Conservation (phyloP, 2,113 vertebrate species). For the Herpetotheres cachinnans region DNA sequence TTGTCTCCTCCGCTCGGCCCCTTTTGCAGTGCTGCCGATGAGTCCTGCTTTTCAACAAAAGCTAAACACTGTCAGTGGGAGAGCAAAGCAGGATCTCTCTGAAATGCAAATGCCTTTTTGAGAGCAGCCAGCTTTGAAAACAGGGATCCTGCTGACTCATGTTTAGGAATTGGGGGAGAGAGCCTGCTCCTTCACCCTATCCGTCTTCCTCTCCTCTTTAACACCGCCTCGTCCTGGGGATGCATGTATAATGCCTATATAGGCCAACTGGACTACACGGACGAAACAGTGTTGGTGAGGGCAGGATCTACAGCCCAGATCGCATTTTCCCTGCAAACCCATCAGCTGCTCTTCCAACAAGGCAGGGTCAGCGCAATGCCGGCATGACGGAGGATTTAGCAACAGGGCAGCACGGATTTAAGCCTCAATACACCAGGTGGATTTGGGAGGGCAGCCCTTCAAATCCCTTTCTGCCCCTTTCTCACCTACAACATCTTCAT, state of each 20-base stretch:
- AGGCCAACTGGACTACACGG: accelerated
- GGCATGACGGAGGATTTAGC: accelerated
- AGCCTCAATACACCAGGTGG: neutral
- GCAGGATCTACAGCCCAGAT: neutral
- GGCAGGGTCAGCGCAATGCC: accelerated
- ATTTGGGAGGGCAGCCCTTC: neutral
- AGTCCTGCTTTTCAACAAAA: conserved; percentile 26
- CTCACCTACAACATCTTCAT: neutral
- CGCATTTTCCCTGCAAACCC: neutral
- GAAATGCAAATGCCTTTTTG: conserved; percentile 49
- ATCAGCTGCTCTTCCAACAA: neutral
- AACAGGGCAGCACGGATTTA: neutral
- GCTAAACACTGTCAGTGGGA: conserved; percentile 19
- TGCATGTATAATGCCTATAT: accelerated
- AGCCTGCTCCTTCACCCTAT: neutral
- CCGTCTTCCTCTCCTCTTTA: neutral
- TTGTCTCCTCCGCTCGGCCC: neutral
- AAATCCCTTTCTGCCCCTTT: neutral
- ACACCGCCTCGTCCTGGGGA: neutral
- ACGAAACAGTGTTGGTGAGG: accelerated
- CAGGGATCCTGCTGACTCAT: conserved; percentile 34
- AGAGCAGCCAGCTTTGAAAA: neutral
- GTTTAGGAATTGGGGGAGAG: neutral
- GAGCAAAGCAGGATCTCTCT: conserved; percentile 15
- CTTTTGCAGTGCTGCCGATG: neutral